A percentile compares a stretch with the other conserved stretches of the same genome.
Evolutionary conservation across 2,888 invertebrate species (phyloP).

Genomic region (Meteorus colon): DNA sequence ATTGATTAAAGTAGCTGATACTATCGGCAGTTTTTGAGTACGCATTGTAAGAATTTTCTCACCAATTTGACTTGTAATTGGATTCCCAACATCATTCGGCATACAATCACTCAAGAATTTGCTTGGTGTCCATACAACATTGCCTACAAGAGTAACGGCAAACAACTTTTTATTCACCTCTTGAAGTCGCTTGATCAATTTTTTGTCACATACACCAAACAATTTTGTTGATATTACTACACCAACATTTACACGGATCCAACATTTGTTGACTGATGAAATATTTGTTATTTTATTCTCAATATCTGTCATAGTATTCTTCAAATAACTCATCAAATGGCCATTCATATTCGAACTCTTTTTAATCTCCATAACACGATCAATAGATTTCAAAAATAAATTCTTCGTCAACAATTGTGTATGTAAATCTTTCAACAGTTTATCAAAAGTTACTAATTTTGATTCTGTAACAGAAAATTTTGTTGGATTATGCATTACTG

Average conservation of each 20-base stretch:
- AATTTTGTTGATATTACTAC: conserved; percentile 81
- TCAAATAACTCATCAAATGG: conserved; percentile 82
- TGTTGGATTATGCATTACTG: conserved; percentile 79
- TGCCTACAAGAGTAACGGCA: conserved; percentile 86
- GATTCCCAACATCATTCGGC: conserved; percentile 71
- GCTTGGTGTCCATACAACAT: conserved; percentile 89
- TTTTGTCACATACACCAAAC: conserved; percentile 86
- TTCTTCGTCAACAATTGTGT: conserved; percentile 78
- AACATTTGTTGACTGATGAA: conserved; percentile 75
- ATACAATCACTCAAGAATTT: conserved; percentile 83
- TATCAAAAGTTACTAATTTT: conserved; percentile 81
- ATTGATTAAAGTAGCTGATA: conserved; percentile 74
- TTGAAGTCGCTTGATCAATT: conserved; percentile 81
- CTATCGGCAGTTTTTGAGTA: conserved; percentile 58
- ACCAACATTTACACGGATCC: conserved; percentile 81
- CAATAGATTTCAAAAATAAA: conserved; percentile 73
- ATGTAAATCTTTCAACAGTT: conserved; percentile 82
- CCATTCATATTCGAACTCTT: conserved; percentile 76
- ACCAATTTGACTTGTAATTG: conserved; percentile 62
- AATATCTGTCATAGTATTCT: conserved; percentile 78
- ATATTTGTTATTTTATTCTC: conserved; percentile 74
- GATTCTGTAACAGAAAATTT: conserved; percentile 78
- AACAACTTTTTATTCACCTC: conserved; percentile 88
- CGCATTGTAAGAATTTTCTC: conserved; percentile 62
- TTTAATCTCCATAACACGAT: conserved; percentile 74